phyloP scores from a whole-genome alignment of 2,888 invertebrate species.

The Tenodera sinensis region DNA sequence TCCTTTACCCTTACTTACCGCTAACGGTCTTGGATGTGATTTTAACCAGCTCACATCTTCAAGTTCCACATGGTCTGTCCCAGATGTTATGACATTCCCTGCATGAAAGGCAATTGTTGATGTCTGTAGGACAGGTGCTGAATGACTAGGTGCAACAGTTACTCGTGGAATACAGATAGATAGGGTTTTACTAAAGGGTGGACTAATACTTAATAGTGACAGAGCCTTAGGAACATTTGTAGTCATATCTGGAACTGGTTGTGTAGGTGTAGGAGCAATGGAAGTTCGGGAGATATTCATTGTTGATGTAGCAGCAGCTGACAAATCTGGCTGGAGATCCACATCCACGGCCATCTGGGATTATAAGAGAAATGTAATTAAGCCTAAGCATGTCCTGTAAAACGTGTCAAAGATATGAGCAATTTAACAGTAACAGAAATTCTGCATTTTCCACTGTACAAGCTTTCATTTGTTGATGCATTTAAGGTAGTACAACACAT shows the following conservation, averaged over 20 bases:
- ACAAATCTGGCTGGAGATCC: neutral
- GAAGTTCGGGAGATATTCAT: neutral
- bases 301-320: neutral
- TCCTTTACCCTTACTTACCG: neutral
- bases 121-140: neutral
- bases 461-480: too few relatives aligned
- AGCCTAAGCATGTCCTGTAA: too few relatives aligned
- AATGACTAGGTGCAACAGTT: neutral
- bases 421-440: too few relatives aligned
- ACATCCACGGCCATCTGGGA: neutral
- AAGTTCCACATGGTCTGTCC: neutral
- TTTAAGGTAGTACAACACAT: too few relatives aligned
- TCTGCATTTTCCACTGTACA: too few relatives aligned
- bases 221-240: neutral
- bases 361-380: neutral
- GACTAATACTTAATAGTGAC: neutral
- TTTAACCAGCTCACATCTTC: constrained; percentile 10
- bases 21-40: constrained; percentile 3
- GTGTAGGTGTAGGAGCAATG: neutral
- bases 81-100: neutral
- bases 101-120: neutral
- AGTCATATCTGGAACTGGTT: neutral
- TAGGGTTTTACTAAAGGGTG: neutral
- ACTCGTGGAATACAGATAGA: neutral
- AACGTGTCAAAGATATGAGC: too few relatives aligned